Base-by-base conservation (phyloP, 2,797 vertebrate species). In the Poecilia gillii region DNA sequence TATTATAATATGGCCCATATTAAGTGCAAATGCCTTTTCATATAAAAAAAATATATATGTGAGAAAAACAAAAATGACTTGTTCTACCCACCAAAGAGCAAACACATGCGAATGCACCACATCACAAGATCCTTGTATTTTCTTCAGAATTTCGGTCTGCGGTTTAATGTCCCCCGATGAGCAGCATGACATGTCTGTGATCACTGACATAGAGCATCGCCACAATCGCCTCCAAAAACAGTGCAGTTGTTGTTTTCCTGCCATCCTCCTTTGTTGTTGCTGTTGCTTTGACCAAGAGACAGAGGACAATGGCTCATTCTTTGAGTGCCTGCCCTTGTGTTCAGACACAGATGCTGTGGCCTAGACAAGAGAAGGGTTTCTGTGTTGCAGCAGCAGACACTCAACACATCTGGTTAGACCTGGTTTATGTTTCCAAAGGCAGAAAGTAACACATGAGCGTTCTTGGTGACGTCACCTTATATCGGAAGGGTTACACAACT, bases 221-320 rank as follows among this genome's bases (percentile, higher is more conserved):
- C 80, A 88, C 88, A 84, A 81, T 72, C 79, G 74, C 74, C 84
- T 85, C 76, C 72, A 79, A 88, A 89, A 93, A 81, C 57, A 84
- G 81, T n/a, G 85, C 89, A 87, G 88, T 87, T 79, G 89, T 87
- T 80, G 64, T 82, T 91, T 90, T 85, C 81, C 81, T 79, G 72
- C 76, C 84, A 46, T 90, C 81, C 85, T 84, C 64, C 74, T 72
- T 80, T 88, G 72, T 81, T 77, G 87, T 78, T 77, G 77, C 85
- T 81, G 85, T 66, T 84, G 81, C 73, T 82, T 72, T 70, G 53
- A 45, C 53, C 80, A 82, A 77, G 55, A 81, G 78, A 81, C 62
- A 49, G 6, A 0, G 88, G 83, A 93, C 91, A 94, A 93, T 89
- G 84, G 85, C 36, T 84, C 49, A 85, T 93, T 94, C 84, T 81